phyloP scores from a whole-genome alignment of 2,888 invertebrate genomes.

The Monochamus alternatus region DNA sequence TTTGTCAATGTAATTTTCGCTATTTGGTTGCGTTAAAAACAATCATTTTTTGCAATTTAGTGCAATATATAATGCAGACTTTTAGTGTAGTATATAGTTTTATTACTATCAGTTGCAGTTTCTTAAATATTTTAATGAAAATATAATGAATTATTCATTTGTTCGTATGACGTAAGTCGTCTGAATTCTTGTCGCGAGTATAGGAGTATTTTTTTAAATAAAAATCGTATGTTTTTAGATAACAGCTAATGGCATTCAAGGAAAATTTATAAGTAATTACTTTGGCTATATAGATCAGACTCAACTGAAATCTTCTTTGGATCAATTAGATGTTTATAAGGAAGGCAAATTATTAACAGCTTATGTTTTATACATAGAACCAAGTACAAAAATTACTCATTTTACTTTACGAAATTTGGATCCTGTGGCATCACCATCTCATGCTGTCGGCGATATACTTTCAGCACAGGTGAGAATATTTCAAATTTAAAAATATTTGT shows the following conservation, averaged over 20 bases:
- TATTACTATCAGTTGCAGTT: too few relatives aligned
- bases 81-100: too few relatives aligned
- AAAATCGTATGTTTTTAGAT: conserved; percentile 45
- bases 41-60: too few relatives aligned
- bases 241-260: conserved; percentile 72
- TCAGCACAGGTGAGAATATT: conserved; percentile 44
- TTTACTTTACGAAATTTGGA: conserved; percentile 71
- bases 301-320: conserved; percentile 67
- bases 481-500: neutral
- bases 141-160: too few relatives aligned
- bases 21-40: too few relatives aligned
- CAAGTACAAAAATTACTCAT: conserved; percentile 79
- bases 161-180: too few relatives aligned
- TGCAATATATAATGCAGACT: too few relatives aligned
- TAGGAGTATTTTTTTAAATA: neutral
- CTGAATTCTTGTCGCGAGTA: too few relatives aligned
- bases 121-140: too few relatives aligned
- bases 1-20: too few relatives aligned
- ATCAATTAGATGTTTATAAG: conserved; percentile 65
- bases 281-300: conserved; percentile 74
- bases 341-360: conserved; percentile 74
- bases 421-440: conserved; percentile 41
- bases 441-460: conserved; percentile 53
- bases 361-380: conserved; percentile 80
- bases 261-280: conserved; percentile 71